Base-by-base conservation (phyloP, 2,113 vertebrate genomes). In the Rhipidura dahli region DNA sequence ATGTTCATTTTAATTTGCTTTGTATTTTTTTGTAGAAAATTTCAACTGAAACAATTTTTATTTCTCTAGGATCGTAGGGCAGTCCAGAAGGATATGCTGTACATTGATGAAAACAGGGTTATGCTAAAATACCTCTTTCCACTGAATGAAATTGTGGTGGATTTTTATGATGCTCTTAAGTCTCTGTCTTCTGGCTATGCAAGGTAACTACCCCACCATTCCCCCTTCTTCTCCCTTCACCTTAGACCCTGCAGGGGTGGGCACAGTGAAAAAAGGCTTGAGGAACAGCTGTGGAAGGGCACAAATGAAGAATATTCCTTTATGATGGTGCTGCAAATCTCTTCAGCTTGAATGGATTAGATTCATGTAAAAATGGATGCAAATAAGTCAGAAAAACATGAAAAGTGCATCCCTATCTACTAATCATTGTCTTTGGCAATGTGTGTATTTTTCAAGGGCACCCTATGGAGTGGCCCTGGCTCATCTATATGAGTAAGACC, bases 111-210 rank as follows among this genome's bases (percentile, higher is more conserved):
- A 56, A 98, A 98, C 61, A 98, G 99, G 61, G 98, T 99, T 87
- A 99, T 99, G 98, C 97, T 99, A 97, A 99, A 99, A 90, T 99
- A 99, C 89, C 96, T 99, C 76, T 99, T 99, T 63, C 99, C 99
- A 72, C 97, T 99, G 70, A 99, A 99, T 97, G 99, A 99, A 98
- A 98, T 99, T 15, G 98, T 99, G 56, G 98, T 99, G 65, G 99
- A 99, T 97, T 99, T 99, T 97, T 99, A 99, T 64, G 99, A 99
- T 89, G 96, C 97, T 56, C 98, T 99, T 39, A 99, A 99, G 95
- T 99, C 99, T 11, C 54, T 99, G 54, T 99, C 99, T 40, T 99
- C 99, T 77, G 99, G 99, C 96, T 99, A 99, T 90, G 99, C 99
- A 95, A 99, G 99, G 99, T 99, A 97, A 98, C 78, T 69, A 44